Percentiles rank a stretch among this genome's conserved stretches.
Conservation (phyloP, 23 tunicate species). For the Halocynthia aurantium region DNA sequence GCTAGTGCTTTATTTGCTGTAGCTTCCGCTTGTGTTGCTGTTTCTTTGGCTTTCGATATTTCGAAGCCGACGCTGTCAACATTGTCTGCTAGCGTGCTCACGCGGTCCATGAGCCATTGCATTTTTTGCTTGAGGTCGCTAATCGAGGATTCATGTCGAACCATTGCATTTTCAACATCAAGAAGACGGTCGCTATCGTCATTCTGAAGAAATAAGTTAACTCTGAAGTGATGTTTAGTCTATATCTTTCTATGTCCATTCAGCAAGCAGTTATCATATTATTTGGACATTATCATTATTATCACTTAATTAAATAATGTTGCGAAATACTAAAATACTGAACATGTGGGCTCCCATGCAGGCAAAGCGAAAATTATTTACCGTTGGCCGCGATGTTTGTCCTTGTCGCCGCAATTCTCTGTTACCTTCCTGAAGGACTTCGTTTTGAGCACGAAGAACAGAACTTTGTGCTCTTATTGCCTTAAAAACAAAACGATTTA, state of each 20-base stretch:
- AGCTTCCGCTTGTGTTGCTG: constrained; percentile 8
- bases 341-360: too few species aligned
- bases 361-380: not conserved
- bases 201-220: not conserved
- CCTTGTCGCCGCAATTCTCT: not conserved
- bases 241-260: too few species aligned
- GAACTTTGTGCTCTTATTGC: constrained; percentile 38
- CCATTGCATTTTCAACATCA: not conserved
- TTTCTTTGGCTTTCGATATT: constrained; percentile 3
- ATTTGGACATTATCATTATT: too few species aligned
- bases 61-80: constrained; percentile 4
- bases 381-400: not conserved
- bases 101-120: constrained; percentile 11
- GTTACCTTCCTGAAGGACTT: constrained; percentile 9
- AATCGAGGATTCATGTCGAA: not conserved
- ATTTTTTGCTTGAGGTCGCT: not conserved
- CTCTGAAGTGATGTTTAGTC: not conserved
- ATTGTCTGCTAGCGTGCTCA: not conserved
- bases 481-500: not conserved
- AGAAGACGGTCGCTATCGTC: constrained; percentile 3
- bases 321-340: too few species aligned
- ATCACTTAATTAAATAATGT: too few species aligned
- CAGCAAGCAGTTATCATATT: too few species aligned
- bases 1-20: constrained; percentile 7
- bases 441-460: constrained; percentile 31